Evolutionary conservation across 2,797 vertebrate species (phyloP).

Genomic region (Peromyscus aztecus): DNA sequence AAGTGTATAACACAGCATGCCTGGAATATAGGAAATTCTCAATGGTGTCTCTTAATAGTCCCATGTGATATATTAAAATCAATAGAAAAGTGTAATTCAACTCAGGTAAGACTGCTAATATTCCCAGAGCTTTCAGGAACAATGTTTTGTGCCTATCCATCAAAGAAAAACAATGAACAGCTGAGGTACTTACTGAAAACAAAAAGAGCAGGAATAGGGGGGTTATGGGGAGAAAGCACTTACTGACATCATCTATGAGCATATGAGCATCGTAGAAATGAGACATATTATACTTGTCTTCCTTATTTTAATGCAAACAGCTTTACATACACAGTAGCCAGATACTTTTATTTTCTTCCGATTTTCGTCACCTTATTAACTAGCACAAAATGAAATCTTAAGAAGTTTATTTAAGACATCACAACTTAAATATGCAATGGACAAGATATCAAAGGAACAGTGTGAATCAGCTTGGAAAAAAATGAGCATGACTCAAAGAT

Average conservation of each 20-base stretch:
- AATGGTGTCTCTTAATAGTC: background rate
- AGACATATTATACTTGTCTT: background rate
- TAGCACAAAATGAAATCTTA: constrained; percentile 14
- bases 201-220: constrained; percentile 13
- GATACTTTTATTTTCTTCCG: constrained; percentile 5
- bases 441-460: constrained; percentile 16
- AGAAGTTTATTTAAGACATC: constrained; percentile 30
- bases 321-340: background rate
- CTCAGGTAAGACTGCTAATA: constrained; percentile 28
- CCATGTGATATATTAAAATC: background rate
- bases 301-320: constrained; percentile 19
- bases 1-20: background rate
- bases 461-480: constrained; percentile 45
- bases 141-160: background rate
- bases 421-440: constrained; percentile 24
- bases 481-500: constrained; percentile 32
- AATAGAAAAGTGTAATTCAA: constrained; percentile 50
- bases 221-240: background rate
- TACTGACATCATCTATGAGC: background rate
- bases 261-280: background rate
- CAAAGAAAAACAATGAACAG: background rate
- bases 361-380: background rate
- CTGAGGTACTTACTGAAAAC: background rate
- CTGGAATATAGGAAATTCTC: constrained; percentile 26
- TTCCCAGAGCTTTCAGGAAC: constrained; percentile 8